Percentiles rank a stretch among this genome's conserved stretches.
phyloP scores from a whole-genome alignment of 2,888 invertebrate genomes.

The Eupsilia transversa region DNA sequence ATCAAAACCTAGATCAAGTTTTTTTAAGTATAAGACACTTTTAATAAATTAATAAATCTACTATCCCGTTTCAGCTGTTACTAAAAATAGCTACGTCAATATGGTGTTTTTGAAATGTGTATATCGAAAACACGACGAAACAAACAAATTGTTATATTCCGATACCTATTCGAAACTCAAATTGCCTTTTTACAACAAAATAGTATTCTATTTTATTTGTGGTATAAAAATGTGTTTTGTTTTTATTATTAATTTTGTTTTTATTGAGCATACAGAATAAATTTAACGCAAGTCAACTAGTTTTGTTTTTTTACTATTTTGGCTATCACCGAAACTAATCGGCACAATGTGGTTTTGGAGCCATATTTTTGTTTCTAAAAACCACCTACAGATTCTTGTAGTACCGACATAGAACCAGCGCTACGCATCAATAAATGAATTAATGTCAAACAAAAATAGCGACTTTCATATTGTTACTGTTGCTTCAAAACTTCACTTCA shows the following conservation, averaged over 20 bases:
- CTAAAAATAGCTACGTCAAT: not conserved
- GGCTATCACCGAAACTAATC: not conserved
- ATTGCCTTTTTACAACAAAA: not conserved
- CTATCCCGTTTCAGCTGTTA: not conserved
- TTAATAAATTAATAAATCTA: not conserved
- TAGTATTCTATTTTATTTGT: slow-evolving; percentile 3
- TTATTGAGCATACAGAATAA: slow-evolving; percentile 1
- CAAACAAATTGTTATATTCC: not conserved
- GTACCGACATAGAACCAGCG: not conserved
- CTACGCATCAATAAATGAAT: not conserved
- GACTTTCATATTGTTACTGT: not conserved
- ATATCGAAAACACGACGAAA: not conserved
- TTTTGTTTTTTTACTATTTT: not conserved
- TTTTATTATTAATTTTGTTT: slow-evolving; percentile 1
- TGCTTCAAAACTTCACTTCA: not conserved
- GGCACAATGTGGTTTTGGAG: not conserved
- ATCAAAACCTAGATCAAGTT: too few species aligned
- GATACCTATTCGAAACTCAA: not conserved
- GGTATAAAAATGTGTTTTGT: not conserved
- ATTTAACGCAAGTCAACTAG: not conserved
- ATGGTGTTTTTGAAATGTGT: not conserved
- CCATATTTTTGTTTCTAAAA: not conserved
- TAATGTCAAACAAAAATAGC: not conserved
- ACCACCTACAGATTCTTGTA: not conserved
- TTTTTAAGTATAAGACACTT: too few species aligned